Conservation (phyloP, 2,888 invertebrate genomes). For the Synanthedon myopaeformis region DNA sequence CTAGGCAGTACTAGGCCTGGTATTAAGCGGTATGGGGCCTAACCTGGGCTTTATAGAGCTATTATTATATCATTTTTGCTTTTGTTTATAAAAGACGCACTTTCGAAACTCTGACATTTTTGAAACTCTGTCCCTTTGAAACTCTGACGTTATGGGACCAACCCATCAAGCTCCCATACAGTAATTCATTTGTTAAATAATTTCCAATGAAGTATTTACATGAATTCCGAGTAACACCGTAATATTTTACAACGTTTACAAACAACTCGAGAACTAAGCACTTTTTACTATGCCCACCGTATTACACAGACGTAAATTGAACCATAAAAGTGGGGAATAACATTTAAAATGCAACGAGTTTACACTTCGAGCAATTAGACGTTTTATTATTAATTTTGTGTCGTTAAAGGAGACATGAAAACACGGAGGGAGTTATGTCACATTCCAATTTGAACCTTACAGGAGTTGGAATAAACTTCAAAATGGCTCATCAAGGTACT, state of each 20-base stretch:
- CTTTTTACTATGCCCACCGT: not conserved
- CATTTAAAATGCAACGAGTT: not conserved
- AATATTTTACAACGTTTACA: not conserved
- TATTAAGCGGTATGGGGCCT: too few species aligned
- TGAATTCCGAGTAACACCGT: not conserved
- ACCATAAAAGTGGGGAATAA: not conserved
- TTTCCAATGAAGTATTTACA: not conserved
- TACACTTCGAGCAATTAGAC: not conserved
- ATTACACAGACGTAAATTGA: not conserved
- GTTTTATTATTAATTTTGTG: constrained; percentile 8
- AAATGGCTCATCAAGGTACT: not conserved
- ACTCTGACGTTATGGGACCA: too few species aligned
- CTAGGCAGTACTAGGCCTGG: too few species aligned
- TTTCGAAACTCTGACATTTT: too few species aligned
- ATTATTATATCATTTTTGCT: too few species aligned
- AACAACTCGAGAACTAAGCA: not conserved
- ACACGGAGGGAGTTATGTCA: constrained; percentile 1
- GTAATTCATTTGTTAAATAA: too few species aligned
- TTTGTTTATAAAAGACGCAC: too few species aligned
- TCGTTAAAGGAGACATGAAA: constrained; percentile 8
- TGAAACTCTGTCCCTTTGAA: too few species aligned
- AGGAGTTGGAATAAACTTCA: not conserved
- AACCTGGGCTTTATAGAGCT: too few species aligned
- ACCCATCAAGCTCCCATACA: too few species aligned
- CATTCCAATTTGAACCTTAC: not conserved